These are phyloP conservation scores for Picus viridis DNA, from an alignment of 2,797 vertebrate genomes.

Conservation along the genomic window DNA sequence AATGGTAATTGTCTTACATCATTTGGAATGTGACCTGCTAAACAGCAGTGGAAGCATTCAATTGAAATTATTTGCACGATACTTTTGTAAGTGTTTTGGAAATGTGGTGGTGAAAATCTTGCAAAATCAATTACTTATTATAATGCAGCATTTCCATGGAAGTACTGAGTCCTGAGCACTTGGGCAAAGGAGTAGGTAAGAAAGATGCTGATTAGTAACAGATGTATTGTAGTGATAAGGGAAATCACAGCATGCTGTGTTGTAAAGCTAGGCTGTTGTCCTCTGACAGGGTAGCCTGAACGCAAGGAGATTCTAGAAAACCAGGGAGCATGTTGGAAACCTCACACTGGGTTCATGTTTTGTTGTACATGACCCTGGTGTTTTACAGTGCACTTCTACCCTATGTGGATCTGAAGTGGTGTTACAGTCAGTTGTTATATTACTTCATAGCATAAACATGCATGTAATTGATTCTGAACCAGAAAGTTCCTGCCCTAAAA, in stretches of 20 bases:
- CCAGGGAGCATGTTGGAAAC: background rate
- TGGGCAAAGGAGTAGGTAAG: background rate
- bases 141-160: background rate
- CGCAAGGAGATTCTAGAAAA: background rate
- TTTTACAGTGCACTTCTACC: background rate
- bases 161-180: background rate
- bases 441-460: background rate
- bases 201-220: background rate
- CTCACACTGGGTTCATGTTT: background rate
- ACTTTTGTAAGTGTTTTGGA: background rate
- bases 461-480: background rate
- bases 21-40: background rate
- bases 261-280: background rate
- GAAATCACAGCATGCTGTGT: background rate
- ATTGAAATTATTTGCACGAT: background rate
- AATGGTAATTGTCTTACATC: background rate
- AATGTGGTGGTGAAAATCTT: background rate
- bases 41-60: background rate
- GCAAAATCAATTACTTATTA: background rate
- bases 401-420: background rate
- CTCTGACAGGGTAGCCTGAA: background rate
- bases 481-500: background rate
- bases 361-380: background rate
- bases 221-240: background rate
- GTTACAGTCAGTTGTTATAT: background rate